Evolutionary conservation across 2,888 invertebrate species (phyloP).

Genomic region (Aspidapion aeneum): DNA sequence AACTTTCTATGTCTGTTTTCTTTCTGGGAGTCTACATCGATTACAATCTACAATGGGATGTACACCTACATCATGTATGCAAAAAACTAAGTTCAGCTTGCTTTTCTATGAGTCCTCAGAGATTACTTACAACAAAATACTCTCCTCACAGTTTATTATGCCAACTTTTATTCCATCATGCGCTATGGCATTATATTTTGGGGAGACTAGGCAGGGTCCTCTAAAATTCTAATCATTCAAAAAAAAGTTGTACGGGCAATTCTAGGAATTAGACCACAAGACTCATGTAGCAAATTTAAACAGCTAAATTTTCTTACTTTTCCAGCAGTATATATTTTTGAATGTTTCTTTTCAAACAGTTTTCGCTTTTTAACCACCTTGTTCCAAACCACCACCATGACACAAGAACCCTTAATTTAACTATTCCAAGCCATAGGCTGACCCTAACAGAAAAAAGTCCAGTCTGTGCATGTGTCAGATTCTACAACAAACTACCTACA

Average conservation of each 20-base stretch:
- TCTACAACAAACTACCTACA: neutral
- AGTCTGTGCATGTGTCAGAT: neutral
- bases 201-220: neutral
- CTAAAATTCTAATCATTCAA: too few species aligned
- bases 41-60: neutral
- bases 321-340: neutral
- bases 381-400: neutral
- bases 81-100: neutral
- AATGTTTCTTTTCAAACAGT: neutral
- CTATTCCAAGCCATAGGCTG: neutral
- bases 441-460: neutral
- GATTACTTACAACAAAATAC: neutral
- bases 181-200: neutral
- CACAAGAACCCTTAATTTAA: neutral
- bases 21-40: neutral
- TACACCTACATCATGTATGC: neutral
- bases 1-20: neutral
- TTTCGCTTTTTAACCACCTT: neutral
- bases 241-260: too few species aligned
- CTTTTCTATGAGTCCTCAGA: neutral
- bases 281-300: neutral
- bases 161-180: neutral
- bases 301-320: neutral
- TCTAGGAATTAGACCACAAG: too few species aligned
- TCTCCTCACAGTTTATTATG: neutral